Evolutionary conservation across 2,113 vertebrate species (phyloP), one percentile per base, ranked within the genome.

Genomic region (Corythoichthys haematopterus): DNA sequence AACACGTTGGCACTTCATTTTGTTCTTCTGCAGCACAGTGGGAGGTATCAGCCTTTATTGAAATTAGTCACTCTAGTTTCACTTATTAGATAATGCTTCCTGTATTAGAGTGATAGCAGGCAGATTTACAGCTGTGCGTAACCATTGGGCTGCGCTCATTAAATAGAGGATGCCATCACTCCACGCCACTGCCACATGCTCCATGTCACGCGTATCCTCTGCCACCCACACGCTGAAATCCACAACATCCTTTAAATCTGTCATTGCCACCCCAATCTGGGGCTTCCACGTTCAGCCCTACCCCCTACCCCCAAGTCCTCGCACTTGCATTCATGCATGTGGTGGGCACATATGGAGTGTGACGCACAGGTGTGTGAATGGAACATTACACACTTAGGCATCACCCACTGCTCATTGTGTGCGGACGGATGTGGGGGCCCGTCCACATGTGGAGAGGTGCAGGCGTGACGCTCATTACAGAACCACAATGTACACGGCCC

Each of bases 231-330:
- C 92, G 94, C 93, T 90, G 91, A 93, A 88, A 86, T 94, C 93
- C 94, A 92, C 92, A 93, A 92, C 96, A 97, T 97, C 93, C 95
- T 94, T 93, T 99, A 98, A 99, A 99, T 99, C 97, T 97, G 95
- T 98, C 96, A 97, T 88, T 94, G 92, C 93, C 2, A 90, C 90
- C 92, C 90, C 89, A 93, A 92, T 46, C 91, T 87, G 92, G 89
- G 89, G 89, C 89, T 90, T 92, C 90, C 80, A 88, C 92, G 88
- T 93, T 88, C 88, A 94, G 94, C 81, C 71, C 88, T 84, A 45
- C 90, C 86, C 90, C 52, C 52, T 4, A 7, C 46, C 46, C 28
- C 33, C 13, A 13, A 33, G 20, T 33, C 2, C 79, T 71, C 61
- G 62, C 75, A 68, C 71, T 45, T 57, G 60, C 5, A 12, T 50